Evolutionary conservation across 1,140 invertebrate genomes (phyloP).

Genomic region (Acromyrmex charruanus): DNA sequence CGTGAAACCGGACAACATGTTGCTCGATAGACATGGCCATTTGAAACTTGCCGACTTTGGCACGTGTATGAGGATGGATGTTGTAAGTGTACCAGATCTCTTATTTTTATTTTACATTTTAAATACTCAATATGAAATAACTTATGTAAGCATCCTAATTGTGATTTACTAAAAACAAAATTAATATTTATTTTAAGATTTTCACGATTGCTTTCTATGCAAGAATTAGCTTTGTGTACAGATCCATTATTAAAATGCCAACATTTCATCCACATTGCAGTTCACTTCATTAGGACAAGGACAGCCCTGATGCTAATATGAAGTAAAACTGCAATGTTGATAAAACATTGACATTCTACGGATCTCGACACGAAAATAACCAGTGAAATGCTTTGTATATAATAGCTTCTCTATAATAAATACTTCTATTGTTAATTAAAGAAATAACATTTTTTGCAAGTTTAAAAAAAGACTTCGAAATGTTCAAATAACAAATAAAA

Average conservation of each 20-base stretch:
- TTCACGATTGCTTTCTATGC: neutral
- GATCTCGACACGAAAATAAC: no score
- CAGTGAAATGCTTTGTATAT: no score
- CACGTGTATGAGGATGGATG: conserved; percentile 99
- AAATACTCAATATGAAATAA: neutral
- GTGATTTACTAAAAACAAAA: neutral
- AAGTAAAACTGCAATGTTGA: no score
- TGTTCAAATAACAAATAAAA: no score
- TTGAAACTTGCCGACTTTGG: conserved; percentile 99
- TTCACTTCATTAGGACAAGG: no score
- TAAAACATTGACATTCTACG: no score
- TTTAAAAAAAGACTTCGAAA: neutral
- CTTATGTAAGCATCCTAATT: neutral
- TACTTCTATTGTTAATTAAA: neutral
- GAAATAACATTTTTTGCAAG: neutral
- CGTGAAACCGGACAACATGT: conserved; percentile 99
- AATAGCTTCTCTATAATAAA: no score
- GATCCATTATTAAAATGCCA: no score
- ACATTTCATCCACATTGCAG: no score
- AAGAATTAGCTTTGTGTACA: no score
- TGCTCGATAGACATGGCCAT: conserved; percentile 97
- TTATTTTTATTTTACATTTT: neutral
- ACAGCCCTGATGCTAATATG: no score
- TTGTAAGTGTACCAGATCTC: conserved; percentile 84
- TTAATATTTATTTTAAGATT: neutral